These are phyloP conservation scores for Brachionus rubens DNA, from an alignment of 1,140 invertebrate genomes.

Conservation along the genomic window DNA sequence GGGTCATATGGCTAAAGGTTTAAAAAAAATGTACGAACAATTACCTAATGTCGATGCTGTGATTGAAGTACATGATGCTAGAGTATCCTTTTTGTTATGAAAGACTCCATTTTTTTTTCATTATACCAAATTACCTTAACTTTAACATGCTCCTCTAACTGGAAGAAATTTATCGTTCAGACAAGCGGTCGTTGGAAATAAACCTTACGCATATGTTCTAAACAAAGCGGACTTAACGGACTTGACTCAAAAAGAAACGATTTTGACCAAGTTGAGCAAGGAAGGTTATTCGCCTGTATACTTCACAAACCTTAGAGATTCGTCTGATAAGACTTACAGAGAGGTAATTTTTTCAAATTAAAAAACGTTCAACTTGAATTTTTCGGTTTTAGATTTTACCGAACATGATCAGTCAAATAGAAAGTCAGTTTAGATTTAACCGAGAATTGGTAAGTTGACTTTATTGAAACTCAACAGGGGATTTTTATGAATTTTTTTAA, in stretches of 20 bases:
- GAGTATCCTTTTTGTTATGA: not conserved
- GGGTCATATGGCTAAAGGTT: conserved; percentile 46
- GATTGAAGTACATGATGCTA: conserved; percentile 46
- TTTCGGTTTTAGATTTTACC: conserved; percentile 23
- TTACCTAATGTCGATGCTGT: conserved; percentile 42
- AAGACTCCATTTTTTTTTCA: not conserved
- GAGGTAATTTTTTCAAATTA: not conserved
- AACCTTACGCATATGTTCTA: conserved; percentile 35
- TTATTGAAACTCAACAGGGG: not conserved
- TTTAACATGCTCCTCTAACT: conserved; percentile 10
- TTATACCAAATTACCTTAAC: too few species aligned
- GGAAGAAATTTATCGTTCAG: conserved; percentile 29
- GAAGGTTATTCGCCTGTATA: conserved; percentile 33
- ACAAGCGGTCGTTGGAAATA: not conserved
- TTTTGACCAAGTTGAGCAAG: not conserved
- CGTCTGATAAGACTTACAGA: conserved; percentile 37
- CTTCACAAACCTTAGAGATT: conserved; percentile 32
- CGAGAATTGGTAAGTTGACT: not conserved
- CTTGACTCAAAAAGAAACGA: not conserved
- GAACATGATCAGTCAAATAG: conserved; percentile 25
- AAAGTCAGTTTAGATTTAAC: conserved; percentile 34
- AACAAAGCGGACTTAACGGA: conserved; percentile 43
- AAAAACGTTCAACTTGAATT: not conserved
- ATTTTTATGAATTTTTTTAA: not conserved
- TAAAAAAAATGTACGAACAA: conserved; percentile 41